Conservation (phyloP, 2,797 vertebrate species). For the Rhodeus uyekii region DNA sequence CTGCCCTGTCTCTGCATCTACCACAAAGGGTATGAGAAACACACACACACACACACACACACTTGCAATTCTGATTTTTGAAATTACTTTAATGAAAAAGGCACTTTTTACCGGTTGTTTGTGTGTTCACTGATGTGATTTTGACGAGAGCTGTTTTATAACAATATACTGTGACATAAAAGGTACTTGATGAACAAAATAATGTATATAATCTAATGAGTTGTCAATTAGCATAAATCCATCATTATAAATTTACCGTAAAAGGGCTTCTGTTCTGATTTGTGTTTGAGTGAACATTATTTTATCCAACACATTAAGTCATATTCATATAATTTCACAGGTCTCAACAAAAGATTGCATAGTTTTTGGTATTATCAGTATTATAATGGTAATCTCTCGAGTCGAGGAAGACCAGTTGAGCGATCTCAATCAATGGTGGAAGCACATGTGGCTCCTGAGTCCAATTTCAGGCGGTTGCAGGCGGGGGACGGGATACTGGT, state of each 20-base stretch:
- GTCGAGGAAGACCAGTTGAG: too few relatives aligned
- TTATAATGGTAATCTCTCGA: too few relatives aligned
- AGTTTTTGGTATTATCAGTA: too few relatives aligned
- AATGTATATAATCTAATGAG: not conserved
- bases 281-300: not conserved
- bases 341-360: too few relatives aligned
- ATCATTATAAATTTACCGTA: not conserved
- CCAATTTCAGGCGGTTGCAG: too few relatives aligned
- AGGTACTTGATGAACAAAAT: not conserved
- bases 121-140: not conserved
- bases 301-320: too few relatives aligned
- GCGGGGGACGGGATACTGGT: too few relatives aligned
- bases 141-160: not conserved
- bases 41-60: not conserved
- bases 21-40: slow-evolving; percentile 87
- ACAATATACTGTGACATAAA: too few relatives aligned
- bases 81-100: not conserved
- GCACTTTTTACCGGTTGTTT: not conserved
- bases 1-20: slow-evolving; percentile 85
- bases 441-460: too few relatives aligned
- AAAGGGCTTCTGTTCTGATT: not conserved
- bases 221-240: not conserved
- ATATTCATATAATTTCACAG: too few relatives aligned
- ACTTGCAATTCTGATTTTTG: not conserved
- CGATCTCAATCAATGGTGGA: too few relatives aligned